Evolutionary conservation across 2,797 vertebrate species (phyloP).

Genomic region (Pampus argenteus): DNA sequence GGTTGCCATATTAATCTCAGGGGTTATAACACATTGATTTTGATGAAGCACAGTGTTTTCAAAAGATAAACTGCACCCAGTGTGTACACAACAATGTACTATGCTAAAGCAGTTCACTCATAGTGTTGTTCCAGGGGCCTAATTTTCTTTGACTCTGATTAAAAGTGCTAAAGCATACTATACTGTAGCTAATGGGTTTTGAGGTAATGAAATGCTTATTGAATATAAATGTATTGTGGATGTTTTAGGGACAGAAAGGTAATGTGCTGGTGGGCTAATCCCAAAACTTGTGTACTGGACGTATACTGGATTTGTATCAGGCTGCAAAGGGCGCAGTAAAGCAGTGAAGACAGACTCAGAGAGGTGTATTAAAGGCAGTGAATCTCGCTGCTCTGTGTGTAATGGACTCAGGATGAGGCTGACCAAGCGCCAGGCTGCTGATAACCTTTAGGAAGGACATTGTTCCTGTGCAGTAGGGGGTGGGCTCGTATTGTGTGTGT

Average conservation of each 20-base stretch:
- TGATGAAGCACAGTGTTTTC: neutral
- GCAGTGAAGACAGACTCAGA: conserved; percentile 73
- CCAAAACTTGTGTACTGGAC: conserved; percentile 45
- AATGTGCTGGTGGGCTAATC: conserved; percentile 32
- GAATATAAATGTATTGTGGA: conserved; percentile 11
- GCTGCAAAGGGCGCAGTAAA: conserved; percentile 68
- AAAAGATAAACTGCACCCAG: neutral
- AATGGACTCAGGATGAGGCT: conserved; percentile 84
- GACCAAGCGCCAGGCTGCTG: conserved; percentile 79
- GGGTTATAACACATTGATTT: neutral
- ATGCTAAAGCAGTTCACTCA: neutral
- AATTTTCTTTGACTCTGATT: conserved; percentile 7
- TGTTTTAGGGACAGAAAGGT: conserved; percentile 9
- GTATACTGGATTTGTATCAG: conserved; percentile 64
- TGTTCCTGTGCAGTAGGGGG: conserved; percentile 71
- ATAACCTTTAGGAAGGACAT: conserved; percentile 87
- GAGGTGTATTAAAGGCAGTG: conserved; percentile 79
- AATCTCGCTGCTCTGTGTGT: conserved; percentile 75
- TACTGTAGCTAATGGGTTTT: neutral
- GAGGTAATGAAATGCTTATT: neutral
- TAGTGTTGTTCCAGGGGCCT: neutral
- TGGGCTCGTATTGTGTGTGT: conserved; percentile 29
- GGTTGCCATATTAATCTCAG: neutral
- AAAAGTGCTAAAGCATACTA: conserved; percentile 22
- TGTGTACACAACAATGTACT: neutral